Conservation (phyloP, 2,797 vertebrate genomes). For the Brotula barbata region DNA sequence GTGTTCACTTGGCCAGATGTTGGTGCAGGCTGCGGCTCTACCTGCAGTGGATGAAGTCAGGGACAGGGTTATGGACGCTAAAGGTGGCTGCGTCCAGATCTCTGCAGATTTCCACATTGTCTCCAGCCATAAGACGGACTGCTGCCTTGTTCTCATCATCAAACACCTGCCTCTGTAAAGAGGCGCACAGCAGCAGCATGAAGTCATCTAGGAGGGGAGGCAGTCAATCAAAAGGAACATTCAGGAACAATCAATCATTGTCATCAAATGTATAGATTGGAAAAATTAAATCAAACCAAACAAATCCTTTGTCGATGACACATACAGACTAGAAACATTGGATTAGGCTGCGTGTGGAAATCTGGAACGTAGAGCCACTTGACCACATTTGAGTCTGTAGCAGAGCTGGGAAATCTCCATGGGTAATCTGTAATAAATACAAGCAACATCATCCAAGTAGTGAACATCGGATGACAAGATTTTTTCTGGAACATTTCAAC, state of each 20-base stretch:
- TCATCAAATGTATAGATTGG: neutral
- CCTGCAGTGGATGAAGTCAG: slow-evolving; percentile 98
- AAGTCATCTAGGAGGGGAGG: slow-evolving; percentile 85
- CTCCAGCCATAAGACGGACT: slow-evolving; percentile 92
- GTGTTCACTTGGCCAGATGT: too few relatives aligned
- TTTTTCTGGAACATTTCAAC: slow-evolving; percentile 1
- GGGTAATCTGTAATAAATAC: slow-evolving; percentile 87
- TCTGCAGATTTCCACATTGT: slow-evolving; percentile 98
- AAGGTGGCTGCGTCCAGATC: slow-evolving; percentile 95
- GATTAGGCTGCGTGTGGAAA: slow-evolving; percentile 86
- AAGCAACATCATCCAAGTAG: slow-evolving; percentile 1
- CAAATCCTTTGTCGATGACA: slow-evolving; percentile 30
- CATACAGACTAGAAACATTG: slow-evolving; percentile 93
- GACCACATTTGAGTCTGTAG: slow-evolving; percentile 89
- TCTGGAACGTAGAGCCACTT: slow-evolving; percentile 98
- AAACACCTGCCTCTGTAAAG: slow-evolving; percentile 93
- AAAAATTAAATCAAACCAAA: neutral
- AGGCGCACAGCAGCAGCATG: slow-evolving; percentile 93
- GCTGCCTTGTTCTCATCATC: slow-evolving; percentile 97
- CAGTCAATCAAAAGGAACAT: too few relatives aligned
- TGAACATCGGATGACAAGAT: slow-evolving; percentile 1
- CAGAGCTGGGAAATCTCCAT: slow-evolving; percentile 86
- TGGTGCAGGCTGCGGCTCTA: slow-evolving; percentile 50
- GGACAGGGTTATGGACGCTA: slow-evolving; percentile 96
- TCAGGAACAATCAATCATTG: neutral